phyloP scores from a whole-genome alignment of 2,113 vertebrate genomes.

The Rhegmatorhina hoffmannsi region DNA sequence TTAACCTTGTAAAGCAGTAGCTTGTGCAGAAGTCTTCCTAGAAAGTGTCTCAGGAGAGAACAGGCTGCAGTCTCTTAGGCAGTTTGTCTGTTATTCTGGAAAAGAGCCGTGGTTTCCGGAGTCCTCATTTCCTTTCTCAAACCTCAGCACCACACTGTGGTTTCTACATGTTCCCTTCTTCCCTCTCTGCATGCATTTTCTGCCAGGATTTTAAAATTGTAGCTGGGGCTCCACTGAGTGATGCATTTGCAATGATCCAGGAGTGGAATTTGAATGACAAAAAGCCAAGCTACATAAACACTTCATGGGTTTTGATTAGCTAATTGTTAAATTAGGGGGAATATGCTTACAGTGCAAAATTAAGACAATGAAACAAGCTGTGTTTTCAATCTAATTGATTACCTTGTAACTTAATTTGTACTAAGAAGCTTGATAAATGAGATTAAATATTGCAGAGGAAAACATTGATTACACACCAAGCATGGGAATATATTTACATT shows the following conservation, averaged over 20 bases:
- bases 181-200: not conserved
- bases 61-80: not conserved
- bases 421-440: conserved; percentile 66
- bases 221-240: not conserved
- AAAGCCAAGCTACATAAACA: conserved; percentile 34
- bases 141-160: not conserved
- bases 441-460: conserved; percentile 48
- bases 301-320: conserved; percentile 50
- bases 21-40: not conserved
- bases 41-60: not conserved
- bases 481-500: not conserved
- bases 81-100: not conserved
- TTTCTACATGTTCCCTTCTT: not conserved
- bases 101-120: not conserved
- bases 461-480: not conserved
- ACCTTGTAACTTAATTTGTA: conserved; percentile 66
- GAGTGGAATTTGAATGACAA: conserved; percentile 52
- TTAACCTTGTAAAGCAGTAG: not conserved
- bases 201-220: not conserved
- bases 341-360: conserved; percentile 53
- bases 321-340: conserved; percentile 49
- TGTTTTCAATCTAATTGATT: conserved; percentile 56
- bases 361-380: conserved; percentile 63
- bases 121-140: not conserved
- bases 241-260: not conserved